phyloP scores from a whole-genome alignment of 2,888 invertebrate genomes.

The Aphelenchoides bicaudatus region DNA sequence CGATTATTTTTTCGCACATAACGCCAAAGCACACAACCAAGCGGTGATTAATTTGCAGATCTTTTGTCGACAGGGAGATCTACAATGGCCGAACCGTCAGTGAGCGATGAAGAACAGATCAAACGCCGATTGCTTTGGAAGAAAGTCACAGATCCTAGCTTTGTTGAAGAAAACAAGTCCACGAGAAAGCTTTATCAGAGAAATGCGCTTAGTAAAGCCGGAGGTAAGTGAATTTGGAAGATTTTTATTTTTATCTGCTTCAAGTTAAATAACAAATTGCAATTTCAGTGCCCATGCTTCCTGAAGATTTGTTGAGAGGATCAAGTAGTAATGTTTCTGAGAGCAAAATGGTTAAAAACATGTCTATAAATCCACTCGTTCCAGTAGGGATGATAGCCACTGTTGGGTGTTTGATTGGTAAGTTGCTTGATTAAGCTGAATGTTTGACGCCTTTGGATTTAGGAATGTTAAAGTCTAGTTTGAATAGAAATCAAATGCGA shows the following conservation, averaged over 20 bases:
- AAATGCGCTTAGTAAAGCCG: constrained; percentile 10
- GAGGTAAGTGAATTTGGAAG: no score
- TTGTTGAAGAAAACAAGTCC: not conserved
- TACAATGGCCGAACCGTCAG: no score
- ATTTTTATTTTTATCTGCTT: no score
- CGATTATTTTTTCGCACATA: no score
- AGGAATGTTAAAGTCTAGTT: not conserved
- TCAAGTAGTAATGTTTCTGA: constrained; percentile 19
- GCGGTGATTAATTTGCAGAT: no score
- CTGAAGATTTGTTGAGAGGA: constrained; percentile 39
- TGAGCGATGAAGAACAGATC: constrained; percentile 2
- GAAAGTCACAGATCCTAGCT: constrained; percentile 16
- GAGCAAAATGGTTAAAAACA: constrained; percentile 37
- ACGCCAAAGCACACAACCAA: no score
- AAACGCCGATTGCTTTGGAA: constrained; percentile 12
- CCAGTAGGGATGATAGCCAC: constrained; percentile 52
- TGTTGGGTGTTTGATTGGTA: constrained; percentile 47
- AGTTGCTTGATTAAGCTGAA: constrained; percentile 7
- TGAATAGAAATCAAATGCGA: constrained; percentile 35
- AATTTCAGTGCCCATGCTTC: constrained; percentile 52
- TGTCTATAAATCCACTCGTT: constrained; percentile 45
- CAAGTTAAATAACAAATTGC: no score
- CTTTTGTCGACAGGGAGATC: no score
- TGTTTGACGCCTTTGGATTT: not conserved
- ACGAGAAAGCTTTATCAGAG: constrained; percentile 8